Base-by-base conservation (phyloP, 2,113 vertebrate species). In the Megalops atlanticus region DNA sequence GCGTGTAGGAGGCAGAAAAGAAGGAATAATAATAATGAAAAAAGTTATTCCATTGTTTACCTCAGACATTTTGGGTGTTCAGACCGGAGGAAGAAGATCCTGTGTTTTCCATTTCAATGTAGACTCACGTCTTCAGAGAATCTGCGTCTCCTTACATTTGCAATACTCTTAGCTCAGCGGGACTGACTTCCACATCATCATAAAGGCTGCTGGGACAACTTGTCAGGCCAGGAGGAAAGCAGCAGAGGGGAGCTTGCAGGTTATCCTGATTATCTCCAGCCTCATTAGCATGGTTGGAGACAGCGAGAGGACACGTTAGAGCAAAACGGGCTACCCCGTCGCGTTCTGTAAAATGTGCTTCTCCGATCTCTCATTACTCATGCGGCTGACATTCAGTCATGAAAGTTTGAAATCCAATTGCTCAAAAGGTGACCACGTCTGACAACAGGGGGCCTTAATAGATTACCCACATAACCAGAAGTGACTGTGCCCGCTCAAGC, bases 341-440 rank as follows among this genome's bases (percentile, higher is more conserved):
- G 45, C 41, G 41, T 33, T 38, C 47, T 21, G 47, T 16, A 16
- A 82, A 73, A 75, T 74, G 33, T 72, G 35, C 24, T n/a, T 15
- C 2, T 40, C 77, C n/a, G 36, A 49, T 77, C n/a, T 64, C 58
- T 71, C 58, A 76, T 80, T 79, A 79, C 74, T 80, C 58, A 69
- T 76, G 58, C 76, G n/a, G 36, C 78, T 70, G 68, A 39, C 79
- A 74, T 81, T 54, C 69, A 82, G 45, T 74, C 72, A 74, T 33
- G 7, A 15, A 33, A 79, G 71, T 52, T 72, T 71, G 69, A 76
- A 52, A 74, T 31, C 38, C 52, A 64, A n/a, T 33, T 70, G 83
- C 72, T 33, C 38, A 74, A 79, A 41, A 75, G 81, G 49, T 75
- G 77, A 83, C 71, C 69, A 69, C n/a, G 33, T 41, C 39, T 79